Evolutionary conservation across 2,797 vertebrate species (phyloP).

Genomic region (Pangasius krempfi): DNA sequence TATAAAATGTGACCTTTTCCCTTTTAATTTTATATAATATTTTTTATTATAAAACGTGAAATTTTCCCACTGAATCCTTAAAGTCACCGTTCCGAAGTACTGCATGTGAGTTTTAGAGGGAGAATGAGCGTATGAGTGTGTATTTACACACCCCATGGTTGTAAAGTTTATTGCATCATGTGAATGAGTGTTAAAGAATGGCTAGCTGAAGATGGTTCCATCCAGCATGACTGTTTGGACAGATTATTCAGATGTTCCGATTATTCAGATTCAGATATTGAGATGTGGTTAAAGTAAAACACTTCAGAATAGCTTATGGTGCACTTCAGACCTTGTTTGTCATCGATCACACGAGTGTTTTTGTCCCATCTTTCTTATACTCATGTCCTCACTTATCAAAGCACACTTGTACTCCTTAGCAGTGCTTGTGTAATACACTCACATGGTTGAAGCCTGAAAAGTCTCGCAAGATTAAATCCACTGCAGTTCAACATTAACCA

Average conservation of each 20-base stretch:
- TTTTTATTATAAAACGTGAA: background rate
- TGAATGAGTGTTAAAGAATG: background rate
- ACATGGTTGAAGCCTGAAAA: background rate
- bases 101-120: background rate
- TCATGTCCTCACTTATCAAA: background rate
- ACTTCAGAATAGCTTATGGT: background rate
- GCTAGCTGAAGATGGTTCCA: background rate
- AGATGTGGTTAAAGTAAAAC: background rate
- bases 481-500: no score
- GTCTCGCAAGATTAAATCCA: no score
- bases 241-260: background rate
- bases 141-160: background rate
- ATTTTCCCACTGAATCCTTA: background rate
- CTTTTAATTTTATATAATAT: no score
- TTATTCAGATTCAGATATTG: background rate
- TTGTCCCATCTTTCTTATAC: background rate
- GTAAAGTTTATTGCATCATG: background rate
- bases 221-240: no score
- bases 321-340: background rate
- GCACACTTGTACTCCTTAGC: background rate
- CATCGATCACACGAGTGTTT: background rate
- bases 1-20: background rate
- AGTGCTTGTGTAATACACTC: conserved; percentile 7
- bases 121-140: background rate
- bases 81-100: background rate